Base-by-base conservation (phyloP, 2,113 vertebrate species). In the Marcusenius ussheri region DNA sequence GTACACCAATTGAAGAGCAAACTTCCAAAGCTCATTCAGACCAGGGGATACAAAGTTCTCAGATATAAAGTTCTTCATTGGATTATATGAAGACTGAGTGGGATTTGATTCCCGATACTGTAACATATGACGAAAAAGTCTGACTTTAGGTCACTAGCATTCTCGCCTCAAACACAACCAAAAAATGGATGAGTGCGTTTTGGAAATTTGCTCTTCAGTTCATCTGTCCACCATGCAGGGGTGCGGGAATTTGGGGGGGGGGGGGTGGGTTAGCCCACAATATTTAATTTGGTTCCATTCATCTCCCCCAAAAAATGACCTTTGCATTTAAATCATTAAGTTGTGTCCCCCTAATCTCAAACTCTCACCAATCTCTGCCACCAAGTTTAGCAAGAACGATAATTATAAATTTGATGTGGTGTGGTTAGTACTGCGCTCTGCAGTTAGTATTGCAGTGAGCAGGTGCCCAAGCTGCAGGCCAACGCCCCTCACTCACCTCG, bases 401-500 rank as follows among this genome's bases (percentile, higher is more conserved):
- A 62, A 8, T 62, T 27, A n/a, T 62, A 62, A 11, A 2, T 9
- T 3, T 27, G 2, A n/a, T 27, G 24, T 62, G 24, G 58, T 27
- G 58, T 3, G 58, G 58, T 62, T 27, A 62, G n/a, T 11, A 6
- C 35, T 80, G 31, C 4, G 39, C 2, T 6, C 2, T 51, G 47
- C 24, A 51, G n/a, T 87, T 87, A 86, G 21, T 50, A 19, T 17
- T 27, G 46, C 10, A 3, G n/a, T 24, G 19, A 46, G 39, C 35
- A 83, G 77, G 15, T 83, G 77, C 7, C 19, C n/a, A 1, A 42
- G 4, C 39, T 83, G 35, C 77, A 7, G 15, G 13, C 35, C 35
- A 1, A 5, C 24, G 0, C 0, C 1, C 0, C 7, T 47, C 5
- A 4, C 94, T 58, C 90, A 98, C 98, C 98, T 93, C 97, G 94